phyloP scores from a whole-genome alignment of 2,888 invertebrate genomes.

The Chloroclysta siterata region DNA sequence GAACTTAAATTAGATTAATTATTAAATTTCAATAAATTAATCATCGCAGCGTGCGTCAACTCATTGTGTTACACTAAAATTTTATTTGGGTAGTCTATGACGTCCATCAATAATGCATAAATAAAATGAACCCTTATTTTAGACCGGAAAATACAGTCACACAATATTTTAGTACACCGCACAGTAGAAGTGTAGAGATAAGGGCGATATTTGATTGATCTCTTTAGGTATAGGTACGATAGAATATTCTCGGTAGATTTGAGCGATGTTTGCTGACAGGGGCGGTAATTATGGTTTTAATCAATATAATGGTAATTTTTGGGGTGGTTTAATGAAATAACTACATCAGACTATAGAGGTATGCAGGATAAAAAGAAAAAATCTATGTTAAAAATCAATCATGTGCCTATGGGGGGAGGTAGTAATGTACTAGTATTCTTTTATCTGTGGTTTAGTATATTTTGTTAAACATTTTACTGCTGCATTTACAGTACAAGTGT shows the following conservation, averaged over 20 bases:
- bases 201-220: constrained; percentile 13
- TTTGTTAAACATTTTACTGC: no score
- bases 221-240: constrained; percentile 11
- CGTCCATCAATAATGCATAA: constrained; percentile 54
- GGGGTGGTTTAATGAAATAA: constrained; percentile 20
- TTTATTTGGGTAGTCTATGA: constrained; percentile 29
- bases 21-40: constrained; percentile 10
- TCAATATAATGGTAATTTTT: constrained; percentile 29
- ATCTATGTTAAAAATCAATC: no score
- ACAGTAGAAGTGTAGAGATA: not conserved
- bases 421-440: no score
- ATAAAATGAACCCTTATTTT: constrained; percentile 25
- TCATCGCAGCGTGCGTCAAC: constrained; percentile 24
- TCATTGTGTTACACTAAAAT: constrained; percentile 20
- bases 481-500: no score
- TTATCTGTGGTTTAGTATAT: no score
- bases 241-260: constrained; percentile 20
- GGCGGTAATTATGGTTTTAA: constrained; percentile 23
- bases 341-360: not conserved
- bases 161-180: not conserved
- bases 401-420: no score
- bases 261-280: constrained; percentile 27
- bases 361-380: no score
- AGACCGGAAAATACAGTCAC: constrained; percentile 6
- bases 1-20: not conserved